A percentile compares a stretch with the other conserved stretches of the same genome.
phyloP scores from a whole-genome alignment of 2,888 invertebrate genomes.

The Cheilosia vulpina region DNA sequence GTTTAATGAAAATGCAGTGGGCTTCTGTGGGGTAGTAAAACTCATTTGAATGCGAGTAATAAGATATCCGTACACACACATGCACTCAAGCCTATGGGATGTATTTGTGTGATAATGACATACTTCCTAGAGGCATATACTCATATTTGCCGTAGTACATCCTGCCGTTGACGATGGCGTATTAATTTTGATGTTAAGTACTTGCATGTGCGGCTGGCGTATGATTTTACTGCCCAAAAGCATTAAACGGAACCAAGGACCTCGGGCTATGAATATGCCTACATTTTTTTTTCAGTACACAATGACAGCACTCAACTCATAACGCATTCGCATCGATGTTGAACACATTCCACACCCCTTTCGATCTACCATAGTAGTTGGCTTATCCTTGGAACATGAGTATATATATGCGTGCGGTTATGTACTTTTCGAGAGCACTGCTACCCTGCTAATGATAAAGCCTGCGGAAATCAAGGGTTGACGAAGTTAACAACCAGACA shows the following conservation, averaged over 20 bases:
- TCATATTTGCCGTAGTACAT: background rate
- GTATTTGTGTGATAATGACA: conserved; percentile 66
- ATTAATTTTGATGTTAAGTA: conserved; percentile 74
- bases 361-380: conserved; percentile 40
- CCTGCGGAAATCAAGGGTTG: conserved; percentile 66
- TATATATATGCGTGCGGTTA: conserved; percentile 44
- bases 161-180: conserved; percentile 63
- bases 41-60: conserved; percentile 63
- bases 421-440: conserved; percentile 41
- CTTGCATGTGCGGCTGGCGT: conserved; percentile 59
- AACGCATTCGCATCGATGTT: conserved; percentile 69
- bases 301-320: conserved; percentile 69
- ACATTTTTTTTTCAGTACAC: conserved; percentile 30
- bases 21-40: conserved; percentile 65
- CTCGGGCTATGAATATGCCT: conserved; percentile 12
- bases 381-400: conserved; percentile 43
- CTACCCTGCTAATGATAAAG: conserved; percentile 38
- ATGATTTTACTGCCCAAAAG: conserved; percentile 69
- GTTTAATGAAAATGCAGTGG: conserved; percentile 69
- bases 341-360: conserved; percentile 73
- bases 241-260: conserved; percentile 53
- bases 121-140: conserved; percentile 61
- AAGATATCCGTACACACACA: conserved; percentile 38
- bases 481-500: conserved; percentile 45
- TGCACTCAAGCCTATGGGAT: conserved; percentile 44